Evolutionary conservation across 2,797 vertebrate genomes (phyloP).

Genomic region (Myotis findleyi): DNA sequence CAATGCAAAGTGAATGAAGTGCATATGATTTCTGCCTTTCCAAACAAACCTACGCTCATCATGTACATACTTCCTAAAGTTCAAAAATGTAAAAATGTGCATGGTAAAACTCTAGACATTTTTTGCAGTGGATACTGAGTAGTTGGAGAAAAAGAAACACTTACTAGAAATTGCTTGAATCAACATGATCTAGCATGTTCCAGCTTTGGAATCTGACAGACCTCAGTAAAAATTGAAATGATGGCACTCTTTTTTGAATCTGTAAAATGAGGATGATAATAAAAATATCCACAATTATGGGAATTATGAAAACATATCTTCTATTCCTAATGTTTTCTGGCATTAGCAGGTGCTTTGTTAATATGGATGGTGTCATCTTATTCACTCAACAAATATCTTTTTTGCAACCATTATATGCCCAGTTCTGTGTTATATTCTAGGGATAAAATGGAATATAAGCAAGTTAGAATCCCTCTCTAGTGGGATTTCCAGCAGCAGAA

Average conservation of each 20-base stretch:
- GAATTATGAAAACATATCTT: background rate
- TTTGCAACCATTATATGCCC: background rate
- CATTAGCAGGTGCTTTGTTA: background rate
- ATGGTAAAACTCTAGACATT: background rate
- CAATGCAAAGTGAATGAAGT: background rate
- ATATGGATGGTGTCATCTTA: background rate
- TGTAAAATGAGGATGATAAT: background rate
- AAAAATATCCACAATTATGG: background rate
- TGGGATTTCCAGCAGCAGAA: background rate
- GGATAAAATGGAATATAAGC: background rate
- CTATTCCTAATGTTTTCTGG: background rate
- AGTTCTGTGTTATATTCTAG: background rate
- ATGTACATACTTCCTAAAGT: background rate
- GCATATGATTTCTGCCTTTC: background rate
- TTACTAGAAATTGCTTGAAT: background rate
- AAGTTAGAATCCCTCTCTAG: background rate
- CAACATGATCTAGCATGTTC: background rate
- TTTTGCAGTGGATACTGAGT: background rate
- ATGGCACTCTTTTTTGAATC: background rate
- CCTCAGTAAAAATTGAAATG: background rate
- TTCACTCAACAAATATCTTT: background rate
- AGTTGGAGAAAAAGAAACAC: background rate
- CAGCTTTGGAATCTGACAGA: background rate
- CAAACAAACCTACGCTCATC: background rate
- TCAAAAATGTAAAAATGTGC: background rate